A percentile compares a stretch with the other conserved stretches of the same genome.
Evolutionary conservation across 53 echinoderm and acorn worm genomes (phyloP).

Genomic region (Holothuria scabra): DNA sequence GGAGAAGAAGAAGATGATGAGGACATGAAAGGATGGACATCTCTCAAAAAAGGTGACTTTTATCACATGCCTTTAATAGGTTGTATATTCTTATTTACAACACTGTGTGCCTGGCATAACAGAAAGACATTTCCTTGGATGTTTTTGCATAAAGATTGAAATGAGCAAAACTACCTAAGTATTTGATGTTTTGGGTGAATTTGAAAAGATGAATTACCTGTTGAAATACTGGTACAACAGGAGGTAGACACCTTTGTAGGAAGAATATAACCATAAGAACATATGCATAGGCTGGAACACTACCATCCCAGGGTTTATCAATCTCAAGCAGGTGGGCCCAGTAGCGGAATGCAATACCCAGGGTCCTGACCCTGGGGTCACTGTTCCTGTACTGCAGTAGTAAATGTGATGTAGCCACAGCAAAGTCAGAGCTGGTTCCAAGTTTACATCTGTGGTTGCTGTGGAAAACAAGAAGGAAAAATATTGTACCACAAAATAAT

Average conservation of each 20-base stretch:
- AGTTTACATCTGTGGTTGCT: conserved; percentile 80
- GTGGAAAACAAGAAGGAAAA: conserved; percentile 31
- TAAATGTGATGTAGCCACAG: conserved; percentile 70
- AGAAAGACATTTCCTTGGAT: too few species aligned
- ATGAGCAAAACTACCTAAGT: too few species aligned
- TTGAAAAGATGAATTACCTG: conserved; percentile 59
- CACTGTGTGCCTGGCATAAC: too few species aligned
- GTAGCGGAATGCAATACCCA: conserved; percentile 83
- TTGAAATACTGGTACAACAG: conserved; percentile 83
- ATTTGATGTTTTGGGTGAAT: too few species aligned
- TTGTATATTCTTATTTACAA: too few species aligned
- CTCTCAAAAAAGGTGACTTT: too few species aligned
- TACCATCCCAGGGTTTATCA: conserved; percentile 86
- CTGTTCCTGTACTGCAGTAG: conserved; percentile 65
- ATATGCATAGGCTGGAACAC: conserved; percentile 85
- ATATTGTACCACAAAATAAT: neutral
- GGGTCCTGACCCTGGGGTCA: conserved; percentile 69
- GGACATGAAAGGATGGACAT: too few species aligned
- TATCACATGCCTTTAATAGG: too few species aligned
- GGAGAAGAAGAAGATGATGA: too few species aligned
- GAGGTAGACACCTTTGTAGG: conserved; percentile 81
- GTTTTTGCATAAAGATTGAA: too few species aligned
- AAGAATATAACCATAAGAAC: conserved; percentile 86
- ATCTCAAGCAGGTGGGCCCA: conserved; percentile 86
- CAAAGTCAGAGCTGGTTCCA: conserved; percentile 67